phyloP scores from a whole-genome alignment of 1,140 invertebrate species.

The Arion vulgaris region DNA sequence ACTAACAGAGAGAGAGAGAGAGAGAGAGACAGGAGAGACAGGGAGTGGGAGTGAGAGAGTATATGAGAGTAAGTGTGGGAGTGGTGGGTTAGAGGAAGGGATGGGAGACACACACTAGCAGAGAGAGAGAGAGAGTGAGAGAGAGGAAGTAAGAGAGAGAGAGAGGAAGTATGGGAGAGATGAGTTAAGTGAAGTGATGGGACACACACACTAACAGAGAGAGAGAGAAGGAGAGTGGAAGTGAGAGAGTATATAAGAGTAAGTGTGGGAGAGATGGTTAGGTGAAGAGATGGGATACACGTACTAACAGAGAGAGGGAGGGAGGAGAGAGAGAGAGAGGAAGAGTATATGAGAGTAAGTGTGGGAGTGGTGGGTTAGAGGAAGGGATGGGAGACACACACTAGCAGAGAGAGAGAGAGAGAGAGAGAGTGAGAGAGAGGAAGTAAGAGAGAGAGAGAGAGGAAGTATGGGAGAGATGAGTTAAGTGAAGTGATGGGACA shows the following conservation, averaged over 20 bases:
- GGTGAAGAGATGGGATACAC: background rate
- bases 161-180: background rate
- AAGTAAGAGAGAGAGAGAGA: background rate
- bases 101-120: background rate
- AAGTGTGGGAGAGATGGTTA: too few species aligned
- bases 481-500: background rate
- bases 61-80: too few species aligned
- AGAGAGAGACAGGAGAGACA: background rate
- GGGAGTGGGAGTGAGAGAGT: conserved; percentile 25
- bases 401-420: background rate
- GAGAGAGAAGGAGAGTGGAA: too few species aligned
- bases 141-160: background rate
- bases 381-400: conserved; percentile 4
- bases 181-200: background rate
- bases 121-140: background rate
- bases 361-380: background rate
- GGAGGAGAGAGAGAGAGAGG: conserved; percentile 23
- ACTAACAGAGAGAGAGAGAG: background rate
- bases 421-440: background rate
- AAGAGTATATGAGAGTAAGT: too few species aligned
- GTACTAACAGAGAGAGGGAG: background rate
- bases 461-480: background rate
- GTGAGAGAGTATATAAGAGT: too few species aligned
- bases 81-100: background rate
- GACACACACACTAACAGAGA: too few species aligned